A percentile compares a stretch with the other conserved stretches of the same genome.
Conservation (phyloP, 1,140 invertebrate species). For the Rhizoglyphus robini region DNA sequence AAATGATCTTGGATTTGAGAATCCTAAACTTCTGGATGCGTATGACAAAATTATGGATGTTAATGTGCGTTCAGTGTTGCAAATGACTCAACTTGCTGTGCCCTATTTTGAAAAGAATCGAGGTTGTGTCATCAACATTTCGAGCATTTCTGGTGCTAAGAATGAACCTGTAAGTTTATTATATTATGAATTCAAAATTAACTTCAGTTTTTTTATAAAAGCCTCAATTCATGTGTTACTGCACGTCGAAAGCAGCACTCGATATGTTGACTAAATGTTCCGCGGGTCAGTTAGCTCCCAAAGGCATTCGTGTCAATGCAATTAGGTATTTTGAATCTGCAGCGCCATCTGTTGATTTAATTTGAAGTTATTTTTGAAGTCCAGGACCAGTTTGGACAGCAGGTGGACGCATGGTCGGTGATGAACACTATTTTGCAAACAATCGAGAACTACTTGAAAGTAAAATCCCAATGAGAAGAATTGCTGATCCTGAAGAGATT, state of each 20-base stretch:
- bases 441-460: background rate
- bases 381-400: background rate
- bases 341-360: no score
- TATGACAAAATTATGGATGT: conserved; percentile 45
- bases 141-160: conserved; percentile 67
- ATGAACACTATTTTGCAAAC: background rate
- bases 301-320: conserved; percentile 57
- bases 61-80: conserved; percentile 47
- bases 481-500: no score
- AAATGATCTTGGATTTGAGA: conserved; percentile 55
- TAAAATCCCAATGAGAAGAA: background rate
- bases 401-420: background rate
- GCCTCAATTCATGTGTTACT: no score
- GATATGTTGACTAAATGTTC: conserved; percentile 73
- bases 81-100: conserved; percentile 64
- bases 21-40: conserved; percentile 62
- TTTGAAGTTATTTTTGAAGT: background rate
- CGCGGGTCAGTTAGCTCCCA: conserved; percentile 30
- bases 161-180: no score
- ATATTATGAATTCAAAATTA: no score
- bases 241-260: conserved; percentile 73
- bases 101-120: conserved; percentile 65
- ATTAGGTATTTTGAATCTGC: no score
- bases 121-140: conserved; percentile 78
- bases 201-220: no score